Base-by-base conservation (phyloP, 37 sponge, comb jelly and placozoan species). In the Corticium candelabrum region DNA sequence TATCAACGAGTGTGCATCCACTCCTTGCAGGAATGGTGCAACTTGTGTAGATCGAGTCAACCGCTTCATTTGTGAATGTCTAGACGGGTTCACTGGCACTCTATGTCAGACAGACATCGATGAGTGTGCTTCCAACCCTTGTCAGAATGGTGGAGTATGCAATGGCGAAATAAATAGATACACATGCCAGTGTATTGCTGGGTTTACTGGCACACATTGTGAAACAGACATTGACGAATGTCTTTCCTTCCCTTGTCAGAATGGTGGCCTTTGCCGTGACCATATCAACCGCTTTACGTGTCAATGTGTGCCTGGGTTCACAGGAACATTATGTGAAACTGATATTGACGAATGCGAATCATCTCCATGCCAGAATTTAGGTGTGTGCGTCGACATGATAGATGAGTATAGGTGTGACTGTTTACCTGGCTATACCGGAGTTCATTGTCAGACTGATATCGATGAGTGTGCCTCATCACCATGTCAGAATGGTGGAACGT, bases 401-500 rank as follows among this genome's bases (percentile, higher is more conserved):
- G 62, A 11, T 32, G 37, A 34, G 34, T 88, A 67, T 39, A 40
- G 34, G 0, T 90, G 90, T 39, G 30, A 3, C 11, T 91, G 91
- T 79, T 39, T 27, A 4, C 37, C 56, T 31, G 86, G 80, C 1
- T 91, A 68, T 68, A 90, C 88, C 37, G 88, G 86, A 1, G 40
- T 7, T 7, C 57, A 41, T n/a, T 91, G 91, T 57, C 72, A 80
- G 1, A 11, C 37, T 1, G 76, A 80, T 38, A 86, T 92, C 50
- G 71, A 92, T 77, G 91, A 85, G 7, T 92, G 93, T 41, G 74
- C 34, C 5, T 3, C 41, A 2, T 56, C 56, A 2, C 82, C 80
- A 21, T 91, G 93, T 67, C 68, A 79, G 41, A 86, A 89, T 77
- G 84, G 84, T 56, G 91, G 74, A 15, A 79, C 70, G n/a, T 91